Conservation (phyloP, 2,113 vertebrate genomes). For the Hoplias malabaricus region DNA sequence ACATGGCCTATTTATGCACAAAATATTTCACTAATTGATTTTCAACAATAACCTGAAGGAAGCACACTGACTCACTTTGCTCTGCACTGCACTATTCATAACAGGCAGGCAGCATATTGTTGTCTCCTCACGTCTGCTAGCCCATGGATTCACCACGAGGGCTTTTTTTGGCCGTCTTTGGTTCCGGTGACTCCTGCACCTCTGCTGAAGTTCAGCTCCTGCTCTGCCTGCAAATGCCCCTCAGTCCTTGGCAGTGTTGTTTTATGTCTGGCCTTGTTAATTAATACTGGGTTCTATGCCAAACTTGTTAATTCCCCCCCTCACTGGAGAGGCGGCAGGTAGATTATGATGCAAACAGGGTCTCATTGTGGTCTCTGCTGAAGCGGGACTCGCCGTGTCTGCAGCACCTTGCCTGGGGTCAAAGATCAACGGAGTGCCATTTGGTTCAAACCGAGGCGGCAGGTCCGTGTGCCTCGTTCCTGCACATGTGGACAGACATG, state of each 20-base stretch:
- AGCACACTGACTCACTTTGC: background rate
- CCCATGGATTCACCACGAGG: conserved; percentile 28
- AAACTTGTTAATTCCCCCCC: conserved; percentile 61
- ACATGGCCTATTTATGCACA: too few relatives aligned
- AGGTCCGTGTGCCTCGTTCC: conserved; percentile 3
- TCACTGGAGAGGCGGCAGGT: conserved; percentile 50
- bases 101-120: conserved; percentile 38
- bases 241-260: conserved; percentile 30
- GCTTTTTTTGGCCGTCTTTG: conserved; percentile 13
- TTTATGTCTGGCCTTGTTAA: conserved; percentile 57
- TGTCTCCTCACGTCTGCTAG: conserved; percentile 9
- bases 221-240: conserved; percentile 40
- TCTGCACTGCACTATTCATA: background rate
- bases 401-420: conserved; percentile 27
- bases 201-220: conserved; percentile 19
- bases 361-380: conserved; percentile 34
- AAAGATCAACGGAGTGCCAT: conserved; percentile 13
- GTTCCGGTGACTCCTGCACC: conserved; percentile 29
- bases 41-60: background rate
- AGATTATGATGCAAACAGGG: conserved; percentile 52
- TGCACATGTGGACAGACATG: conserved; percentile 10
- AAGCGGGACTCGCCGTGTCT: conserved; percentile 28
- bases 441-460: conserved; percentile 13
- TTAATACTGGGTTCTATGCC: conserved; percentile 61
- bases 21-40: background rate